Base-by-base conservation (phyloP, 1,140 invertebrate species). In the honey bee (Apis mellifera) region DNA sequence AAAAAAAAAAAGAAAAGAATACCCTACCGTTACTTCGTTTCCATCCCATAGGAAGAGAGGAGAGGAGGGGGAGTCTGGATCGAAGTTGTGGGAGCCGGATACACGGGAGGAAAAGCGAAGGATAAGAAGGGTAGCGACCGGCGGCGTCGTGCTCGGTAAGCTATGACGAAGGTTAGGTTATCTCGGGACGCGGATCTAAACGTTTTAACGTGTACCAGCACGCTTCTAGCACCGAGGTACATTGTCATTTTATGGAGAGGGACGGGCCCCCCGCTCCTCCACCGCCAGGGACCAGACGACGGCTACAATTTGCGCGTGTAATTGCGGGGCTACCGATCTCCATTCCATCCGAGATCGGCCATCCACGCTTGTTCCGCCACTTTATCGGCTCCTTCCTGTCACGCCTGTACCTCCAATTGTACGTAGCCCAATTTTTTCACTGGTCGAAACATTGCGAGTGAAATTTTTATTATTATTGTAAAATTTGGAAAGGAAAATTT, bases 131-230 rank as follows among this genome's bases (percentile, higher is more conserved):
- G 62, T 42, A 69, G 42, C 52, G 48, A 91, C 89, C 48, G 54
- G 91, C 90, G 92, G 90, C 92, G 91, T 92, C 90, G 92, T 88
- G 92, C 92, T 92, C 88, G 92, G 92, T 90, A 92, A 92, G 89
- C 92, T 93, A 92, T 92, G 92, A 93, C 92, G 92, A 92, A 92
- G 92, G 92, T 93, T 92, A 92, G 87, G 85, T 90, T 93, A 93
- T 93, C 91, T 93, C 84, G 78, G 83, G 86, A 84, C 86, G 85
- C 83, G 89, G 90, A 93, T 93, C 92, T 93, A 90, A 91, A 92
- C 90, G 90, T 92, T 92, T 92, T 92, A 90, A 48, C 91, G 89
- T 90, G 90, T 90, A 87, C 74, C 75, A 77, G 78, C 83, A 82
- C 72, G 68, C 76, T 85, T 77, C 60, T 65, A 54, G 62, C 54